These are phyloP conservation scores for Masnerella sp. DNA, from an alignment of 2,888 invertebrate species.

Conservation along the genomic window DNA sequence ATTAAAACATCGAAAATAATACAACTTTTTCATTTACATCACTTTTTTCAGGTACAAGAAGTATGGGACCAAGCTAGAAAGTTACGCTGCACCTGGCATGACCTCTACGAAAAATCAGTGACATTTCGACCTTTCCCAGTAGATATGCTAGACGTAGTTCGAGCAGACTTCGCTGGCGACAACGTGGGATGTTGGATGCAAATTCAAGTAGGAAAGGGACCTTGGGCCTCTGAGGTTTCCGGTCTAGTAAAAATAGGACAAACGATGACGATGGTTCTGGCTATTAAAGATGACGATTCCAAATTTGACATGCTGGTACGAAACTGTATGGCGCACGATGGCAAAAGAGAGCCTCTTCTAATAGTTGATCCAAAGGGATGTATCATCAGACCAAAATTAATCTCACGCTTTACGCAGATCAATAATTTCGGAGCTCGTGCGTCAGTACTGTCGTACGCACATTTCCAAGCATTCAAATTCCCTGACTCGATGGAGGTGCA, in stretches of 20 bases:
- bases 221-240: conserved; percentile 97
- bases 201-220: conserved; percentile 96
- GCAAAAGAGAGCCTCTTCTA: conserved; percentile 94
- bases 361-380: conserved; percentile 95
- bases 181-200: conserved; percentile 99
- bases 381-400: conserved; percentile 93
- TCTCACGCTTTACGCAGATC: conserved; percentile 96
- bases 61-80: conserved; percentile 97
- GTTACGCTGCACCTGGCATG: conserved; percentile 95
- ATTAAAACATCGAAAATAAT: no score
- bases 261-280: conserved; percentile 97
- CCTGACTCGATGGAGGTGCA: conserved; percentile 98
- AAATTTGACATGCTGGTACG: conserved; percentile 97
- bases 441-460: conserved; percentile 93
- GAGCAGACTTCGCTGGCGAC: conserved; percentile 96
- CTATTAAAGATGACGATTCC: conserved; percentile 95
- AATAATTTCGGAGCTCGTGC: conserved; percentile 97
- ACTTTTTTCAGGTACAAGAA: conserved; percentile 86
- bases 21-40: no score
- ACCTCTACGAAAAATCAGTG: conserved; percentile 96
- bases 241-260: conserved; percentile 96
- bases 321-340: conserved; percentile 96
- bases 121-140: conserved; percentile 97
- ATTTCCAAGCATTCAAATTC: conserved; percentile 97
- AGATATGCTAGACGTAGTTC: conserved; percentile 95